Evolutionary conservation across 2,797 vertebrate genomes (phyloP).

Genomic region (Oophaga sylvatica): DNA sequence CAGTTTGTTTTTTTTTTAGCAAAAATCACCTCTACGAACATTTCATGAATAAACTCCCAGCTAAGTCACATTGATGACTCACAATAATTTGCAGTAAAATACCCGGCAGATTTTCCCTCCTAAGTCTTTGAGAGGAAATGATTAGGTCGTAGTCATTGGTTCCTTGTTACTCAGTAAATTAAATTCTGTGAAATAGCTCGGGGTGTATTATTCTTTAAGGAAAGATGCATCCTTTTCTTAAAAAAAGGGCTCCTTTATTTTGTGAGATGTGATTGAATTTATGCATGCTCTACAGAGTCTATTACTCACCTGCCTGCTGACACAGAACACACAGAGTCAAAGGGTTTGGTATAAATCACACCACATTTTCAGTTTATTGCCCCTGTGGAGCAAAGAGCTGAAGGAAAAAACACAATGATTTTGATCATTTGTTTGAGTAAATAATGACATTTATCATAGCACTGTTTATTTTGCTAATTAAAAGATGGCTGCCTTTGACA

Average conservation of each 20-base stretch:
- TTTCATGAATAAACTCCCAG: not conserved
- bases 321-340: constrained; percentile 71
- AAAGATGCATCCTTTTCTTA: constrained; percentile 48
- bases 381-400: constrained; percentile 68
- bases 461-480: constrained; percentile 81
- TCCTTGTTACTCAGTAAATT: constrained; percentile 54
- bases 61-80: not conserved
- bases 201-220: constrained; percentile 26
- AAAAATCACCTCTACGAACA: not conserved
- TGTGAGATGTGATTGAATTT: constrained; percentile 64
- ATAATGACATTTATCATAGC: constrained; percentile 79
- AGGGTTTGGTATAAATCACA: constrained; percentile 78
- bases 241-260: constrained; percentile 53
- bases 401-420: constrained; percentile 71
- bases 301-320: constrained; percentile 59
- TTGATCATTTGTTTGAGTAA: constrained; percentile 74
- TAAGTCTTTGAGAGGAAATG: constrained; percentile 44
- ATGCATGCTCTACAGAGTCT: constrained; percentile 62
- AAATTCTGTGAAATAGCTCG: constrained; percentile 44
- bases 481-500: constrained; percentile 66
- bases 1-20: not conserved
- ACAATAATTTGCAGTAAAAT: constrained; percentile 31
- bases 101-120: not conserved
- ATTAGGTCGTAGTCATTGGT: constrained; percentile 60
- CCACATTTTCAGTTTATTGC: constrained; percentile 68